Base-by-base conservation (phyloP, 2,888 invertebrate genomes). In the Mallateleia sp. region DNA sequence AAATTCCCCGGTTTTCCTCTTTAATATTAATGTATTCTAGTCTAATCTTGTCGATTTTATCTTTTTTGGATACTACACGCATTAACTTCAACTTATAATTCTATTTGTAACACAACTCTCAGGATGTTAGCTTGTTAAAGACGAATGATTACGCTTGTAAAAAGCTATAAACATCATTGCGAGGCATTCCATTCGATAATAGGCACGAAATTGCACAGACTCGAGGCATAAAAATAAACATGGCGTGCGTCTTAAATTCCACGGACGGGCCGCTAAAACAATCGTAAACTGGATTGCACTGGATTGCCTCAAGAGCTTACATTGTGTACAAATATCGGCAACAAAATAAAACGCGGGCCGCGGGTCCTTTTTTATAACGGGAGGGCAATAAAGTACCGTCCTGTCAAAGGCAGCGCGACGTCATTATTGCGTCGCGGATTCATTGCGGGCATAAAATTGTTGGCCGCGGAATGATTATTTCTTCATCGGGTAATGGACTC, bases 11-110 rank as follows among this genome's bases (percentile, higher is more conserved):
- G 85, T 81, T 88, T 85, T 88, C 81, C 85, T 88, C 71, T 28
- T 85, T 75, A 79, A 79, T 88, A 85, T 88, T 88, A 67, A 88
- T 88, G 71, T 88, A 88, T 88, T 88, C 88, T 52, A 20, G 69
- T 69, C 71, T 88, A 85, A 88, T 88, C 88, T 88, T 88, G 85
- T 85, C 85, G 88, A 88, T 88, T 85, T 85, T 88, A 88, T 88
- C 88, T 85, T 82, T 85, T 85, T 85, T 56, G 79, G 54, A 85
- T 88, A 82, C 88, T 82, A 88, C 88, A 85, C 82, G 85, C 82
- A 85, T 88, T 88, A 87, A 87, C 81, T 84, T 81, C 87, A 87
- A 80, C 84, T 84, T 84, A 81, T 87, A 87, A 84, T 87, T 87
- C 87, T 88, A 88, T 88, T 88, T 88, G 84, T 85, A 85, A 82